A percentile compares a stretch with the other conserved stretches of the same genome.
Evolutionary conservation across 2,113 vertebrate genomes (phyloP).

Genomic region (Channa maculata): DNA sequence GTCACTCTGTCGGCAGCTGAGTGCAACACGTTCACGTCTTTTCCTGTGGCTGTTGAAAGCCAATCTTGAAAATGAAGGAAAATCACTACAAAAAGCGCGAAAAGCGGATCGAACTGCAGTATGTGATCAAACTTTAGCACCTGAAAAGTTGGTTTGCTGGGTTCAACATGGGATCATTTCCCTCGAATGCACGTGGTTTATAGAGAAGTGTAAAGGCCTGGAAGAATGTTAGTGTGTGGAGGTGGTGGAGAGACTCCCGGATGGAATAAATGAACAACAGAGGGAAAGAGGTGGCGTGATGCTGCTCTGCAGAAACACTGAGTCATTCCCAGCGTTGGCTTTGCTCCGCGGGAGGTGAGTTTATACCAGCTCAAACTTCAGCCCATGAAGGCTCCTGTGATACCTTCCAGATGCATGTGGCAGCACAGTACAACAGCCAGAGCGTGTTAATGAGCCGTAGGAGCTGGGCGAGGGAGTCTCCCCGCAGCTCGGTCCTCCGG

Average conservation of each 20-base stretch:
- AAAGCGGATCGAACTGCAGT: neutral
- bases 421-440: slow-evolving; percentile 3
- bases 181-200: neutral
- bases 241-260: slow-evolving; percentile 15
- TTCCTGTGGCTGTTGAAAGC: slow-evolving; percentile 8
- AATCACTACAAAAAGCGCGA: neutral
- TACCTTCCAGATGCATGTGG: slow-evolving; percentile 66
- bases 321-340: slow-evolving; percentile 37
- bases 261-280: slow-evolving; percentile 31
- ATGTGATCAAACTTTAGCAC: slow-evolving; percentile 20
- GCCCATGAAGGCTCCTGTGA: slow-evolving; percentile 33
- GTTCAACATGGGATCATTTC: neutral
- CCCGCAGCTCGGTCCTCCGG: slow-evolving; percentile 21
- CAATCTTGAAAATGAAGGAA: slow-evolving; percentile 3
- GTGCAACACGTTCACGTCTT: slow-evolving; percentile 25
- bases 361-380: slow-evolving; percentile 14
- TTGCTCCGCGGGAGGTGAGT: slow-evolving; percentile 33
- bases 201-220: neutral
- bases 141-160: slow-evolving; percentile 2
- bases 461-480: neutral
- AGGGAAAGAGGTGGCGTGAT: slow-evolving; percentile 20
- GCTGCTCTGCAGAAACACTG: slow-evolving; percentile 41
- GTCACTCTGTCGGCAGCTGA: slow-evolving; percentile 9
- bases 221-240: slow-evolving; percentile 31
- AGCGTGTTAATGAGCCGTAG: slow-evolving; percentile 54